Conservation (phyloP, 2,113 vertebrate genomes). For the Tinamus guttatus region DNA sequence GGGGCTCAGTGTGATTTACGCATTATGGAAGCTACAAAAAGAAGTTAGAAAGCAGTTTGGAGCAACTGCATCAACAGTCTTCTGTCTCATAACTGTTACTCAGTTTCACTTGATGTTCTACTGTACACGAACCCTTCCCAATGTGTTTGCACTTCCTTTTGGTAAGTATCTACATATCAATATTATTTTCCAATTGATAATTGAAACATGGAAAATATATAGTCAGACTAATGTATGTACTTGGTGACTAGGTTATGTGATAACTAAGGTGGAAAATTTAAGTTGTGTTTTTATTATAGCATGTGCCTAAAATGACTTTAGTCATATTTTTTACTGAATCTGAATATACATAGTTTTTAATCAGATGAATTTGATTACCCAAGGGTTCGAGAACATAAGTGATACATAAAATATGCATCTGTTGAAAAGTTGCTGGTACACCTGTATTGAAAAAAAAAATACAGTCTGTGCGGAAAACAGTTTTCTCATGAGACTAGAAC, state of each 20-base stretch:
- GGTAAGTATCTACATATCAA: constrained; percentile 74
- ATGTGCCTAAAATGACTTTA: not conserved
- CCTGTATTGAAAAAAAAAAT: not conserved
- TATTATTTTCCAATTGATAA: not conserved
- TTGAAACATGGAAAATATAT: not conserved
- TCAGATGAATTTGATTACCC: not conserved
- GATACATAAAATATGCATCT: not conserved
- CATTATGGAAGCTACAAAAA: constrained; percentile 88
- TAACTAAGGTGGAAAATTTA: not conserved
- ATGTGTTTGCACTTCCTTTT: constrained; percentile 90
- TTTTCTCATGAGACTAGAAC: not conserved
- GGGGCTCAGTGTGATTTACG: constrained; percentile 83
- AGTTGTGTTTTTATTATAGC: not conserved
- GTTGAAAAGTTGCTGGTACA: not conserved
- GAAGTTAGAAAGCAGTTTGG: constrained; percentile 91
- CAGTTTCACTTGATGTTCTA: constrained; percentile 99
- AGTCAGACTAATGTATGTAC: not conserved
- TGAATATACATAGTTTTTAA: not conserved
- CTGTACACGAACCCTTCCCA: constrained; percentile 92
- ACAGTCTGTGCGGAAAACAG: not conserved
- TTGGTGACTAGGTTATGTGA: not conserved
- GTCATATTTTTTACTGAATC: not conserved
- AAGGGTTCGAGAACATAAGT: not conserved
- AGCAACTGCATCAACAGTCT: constrained; percentile 83
- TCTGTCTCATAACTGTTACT: constrained; percentile 88